Percentiles rank a stretch among this genome's conserved stretches.
Evolutionary conservation across 2,113 vertebrate genomes (phyloP).

Genomic region (Gavialis gangeticus): DNA sequence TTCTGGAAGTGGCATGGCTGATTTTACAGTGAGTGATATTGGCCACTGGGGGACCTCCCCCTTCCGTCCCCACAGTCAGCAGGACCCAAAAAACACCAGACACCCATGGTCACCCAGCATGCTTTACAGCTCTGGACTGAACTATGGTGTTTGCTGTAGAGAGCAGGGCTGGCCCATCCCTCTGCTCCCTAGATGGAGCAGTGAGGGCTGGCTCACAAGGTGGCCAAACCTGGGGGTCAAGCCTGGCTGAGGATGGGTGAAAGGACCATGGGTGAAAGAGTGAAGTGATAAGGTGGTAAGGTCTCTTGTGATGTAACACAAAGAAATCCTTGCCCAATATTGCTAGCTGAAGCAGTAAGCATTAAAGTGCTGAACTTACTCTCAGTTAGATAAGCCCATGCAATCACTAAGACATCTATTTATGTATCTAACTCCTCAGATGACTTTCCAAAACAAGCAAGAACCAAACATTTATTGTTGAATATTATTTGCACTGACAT

Average conservation of each 20-base stretch:
- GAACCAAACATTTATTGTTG: neutral
- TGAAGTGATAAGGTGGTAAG: slow-evolving; percentile 41
- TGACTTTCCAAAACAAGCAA: slow-evolving; percentile 45
- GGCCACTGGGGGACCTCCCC: no score
- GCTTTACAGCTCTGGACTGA: no score
- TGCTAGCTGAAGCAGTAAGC: neutral
- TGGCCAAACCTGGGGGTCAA: neutral
- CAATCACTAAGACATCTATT: neutral
- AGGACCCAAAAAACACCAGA: no score
- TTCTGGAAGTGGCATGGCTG: no score
- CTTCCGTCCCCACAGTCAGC: no score
- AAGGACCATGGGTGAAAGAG: slow-evolving; percentile 49
- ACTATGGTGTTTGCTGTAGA: no score
- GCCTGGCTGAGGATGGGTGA: slow-evolving; percentile 30
- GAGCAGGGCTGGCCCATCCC: no score
- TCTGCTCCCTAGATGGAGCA: no score
- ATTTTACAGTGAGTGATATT: no score
- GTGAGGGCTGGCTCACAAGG: no score
- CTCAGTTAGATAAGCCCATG: neutral
- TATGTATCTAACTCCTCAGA: neutral
- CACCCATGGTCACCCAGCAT: no score
- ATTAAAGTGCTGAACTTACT: slow-evolving; percentile 8
- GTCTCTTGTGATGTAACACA: neutral
- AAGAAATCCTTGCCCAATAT: slow-evolving; percentile 13
- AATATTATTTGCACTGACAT: slow-evolving; percentile 11